These are phyloP conservation scores for Ylistrum balloti DNA, from an alignment of 1,140 invertebrate species.

Conservation along the genomic window DNA sequence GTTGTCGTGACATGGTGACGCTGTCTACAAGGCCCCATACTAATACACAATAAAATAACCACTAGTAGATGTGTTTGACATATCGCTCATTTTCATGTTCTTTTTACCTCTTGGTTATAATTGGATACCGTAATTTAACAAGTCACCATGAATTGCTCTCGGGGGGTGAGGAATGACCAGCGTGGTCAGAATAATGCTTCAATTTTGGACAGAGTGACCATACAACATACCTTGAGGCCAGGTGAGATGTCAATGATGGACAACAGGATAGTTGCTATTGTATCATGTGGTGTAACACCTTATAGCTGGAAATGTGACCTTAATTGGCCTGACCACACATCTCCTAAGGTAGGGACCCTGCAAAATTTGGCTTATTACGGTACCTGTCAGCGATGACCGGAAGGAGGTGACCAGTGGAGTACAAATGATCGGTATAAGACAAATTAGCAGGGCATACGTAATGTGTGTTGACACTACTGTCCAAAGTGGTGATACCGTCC, in stretches of 20 bases:
- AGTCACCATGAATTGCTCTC: not conserved
- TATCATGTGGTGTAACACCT: slow-evolving; percentile 19
- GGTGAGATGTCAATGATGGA: not conserved
- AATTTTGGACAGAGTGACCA: not conserved
- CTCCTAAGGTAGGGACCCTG: not conserved
- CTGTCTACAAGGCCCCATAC: not conserved
- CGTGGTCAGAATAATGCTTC: slow-evolving; percentile 8
- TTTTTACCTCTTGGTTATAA: not conserved
- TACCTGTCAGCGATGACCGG: slow-evolving; percentile 23
- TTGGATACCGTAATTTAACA: slow-evolving; percentile 15
- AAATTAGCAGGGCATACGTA: slow-evolving; percentile 8
- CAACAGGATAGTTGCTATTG: not conserved
- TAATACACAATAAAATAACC: not conserved
- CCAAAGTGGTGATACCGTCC: not conserved
- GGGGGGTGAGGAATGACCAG: slow-evolving; percentile 19
- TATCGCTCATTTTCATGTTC: slow-evolving; percentile 10
- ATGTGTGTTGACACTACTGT: slow-evolving; percentile 25
- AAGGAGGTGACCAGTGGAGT: not conserved
- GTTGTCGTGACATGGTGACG: not conserved
- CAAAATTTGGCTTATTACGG: not conserved
- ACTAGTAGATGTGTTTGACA: not conserved
- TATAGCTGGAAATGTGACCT: not conserved
- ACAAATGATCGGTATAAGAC: not conserved
- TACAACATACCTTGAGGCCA: not conserved
- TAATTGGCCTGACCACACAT: not conserved